Base-by-base conservation (phyloP, 1,140 invertebrate species). In the Diprion similis region DNA sequence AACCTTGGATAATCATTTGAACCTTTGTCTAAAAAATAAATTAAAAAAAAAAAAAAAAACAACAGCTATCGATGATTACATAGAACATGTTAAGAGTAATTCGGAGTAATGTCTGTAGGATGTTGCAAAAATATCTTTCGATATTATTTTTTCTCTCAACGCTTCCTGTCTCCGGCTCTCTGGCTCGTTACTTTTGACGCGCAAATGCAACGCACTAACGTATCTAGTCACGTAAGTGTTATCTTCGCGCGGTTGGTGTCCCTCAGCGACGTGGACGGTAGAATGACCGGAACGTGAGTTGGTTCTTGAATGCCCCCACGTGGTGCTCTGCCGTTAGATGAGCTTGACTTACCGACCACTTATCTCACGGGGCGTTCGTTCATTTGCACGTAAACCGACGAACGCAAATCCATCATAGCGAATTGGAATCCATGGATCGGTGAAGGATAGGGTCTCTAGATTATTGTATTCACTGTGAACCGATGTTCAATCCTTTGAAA, bases 171-270 rank as follows among this genome's bases (percentile, higher is more conserved):
- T 4, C 3, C 51, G 11, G n/a, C n/a, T 59, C 51, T 17, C 9
- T 9, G 1, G n/a, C 51, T 59, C 51, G n/a, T 10, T 8, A 59
- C 51, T 59, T 59, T 59, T 59, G 9, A 59, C 51, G 9, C 51
- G 51, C n/a, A 59, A 9, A 59, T 59, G 6, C 51, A 59, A 59
- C 51, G 51, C 51, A 59, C 51, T 15, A 59, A 59, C 51, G 11
- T 17, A 59, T 59, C 51, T 59, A 59, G 51, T 59, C 51, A 59
- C 51, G 51, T 59, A 59, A 59, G 51, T 59, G 51, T 59, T 59
- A 59, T 59, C 51, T 59, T 9, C 51, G 6, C 51, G 51, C 51
- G 11, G n/a, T 59, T 59, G 51, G 11, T 17, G 51, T 59, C 51
- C 51, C 51, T 59, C 9, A 6, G 51, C 51, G 51, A 59, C 24